A percentile compares a stretch with the other conserved stretches of the same genome.
phyloP scores from a whole-genome alignment of 2,888 invertebrate genomes.

The Strigamia crassipes region DNA sequence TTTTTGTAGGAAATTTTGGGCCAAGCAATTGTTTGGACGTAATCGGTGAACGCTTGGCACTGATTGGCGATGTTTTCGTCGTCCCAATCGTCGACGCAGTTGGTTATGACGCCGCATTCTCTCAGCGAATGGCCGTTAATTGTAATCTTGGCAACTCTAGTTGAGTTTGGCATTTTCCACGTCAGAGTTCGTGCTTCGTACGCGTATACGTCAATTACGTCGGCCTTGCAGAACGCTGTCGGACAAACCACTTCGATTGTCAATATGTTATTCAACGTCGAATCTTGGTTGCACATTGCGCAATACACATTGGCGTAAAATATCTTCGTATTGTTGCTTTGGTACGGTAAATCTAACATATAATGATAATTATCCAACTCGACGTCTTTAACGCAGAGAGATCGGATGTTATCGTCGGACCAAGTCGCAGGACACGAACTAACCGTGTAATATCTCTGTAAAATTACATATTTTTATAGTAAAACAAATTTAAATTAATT shows the following conservation, averaged over 20 bases:
- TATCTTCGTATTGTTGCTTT: slow-evolving; percentile 50
- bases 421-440: slow-evolving; percentile 59
- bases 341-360: slow-evolving; percentile 28
- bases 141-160: too few species aligned
- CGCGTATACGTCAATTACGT: background rate
- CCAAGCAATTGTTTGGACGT: background rate
- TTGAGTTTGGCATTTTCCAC: background rate
- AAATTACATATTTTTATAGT: background rate
- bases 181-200: background rate
- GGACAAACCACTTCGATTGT: background rate
- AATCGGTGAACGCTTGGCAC: background rate
- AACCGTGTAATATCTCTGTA: slow-evolving; percentile 54
- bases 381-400: slow-evolving; percentile 51
- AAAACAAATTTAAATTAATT: background rate
- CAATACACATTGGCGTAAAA: slow-evolving; percentile 55
- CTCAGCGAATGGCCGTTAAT: background rate
- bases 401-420: slow-evolving; percentile 54
- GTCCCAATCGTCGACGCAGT: background rate
- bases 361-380: background rate
- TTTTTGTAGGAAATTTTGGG: slow-evolving; percentile 56
- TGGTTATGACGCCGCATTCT: background rate
- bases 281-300: slow-evolving; percentile 54
- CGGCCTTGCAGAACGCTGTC: background rate
- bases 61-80: background rate
- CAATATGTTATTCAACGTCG: background rate